phyloP scores from a whole-genome alignment of 2,797 vertebrate species.

The Esox masquinongy region DNA sequence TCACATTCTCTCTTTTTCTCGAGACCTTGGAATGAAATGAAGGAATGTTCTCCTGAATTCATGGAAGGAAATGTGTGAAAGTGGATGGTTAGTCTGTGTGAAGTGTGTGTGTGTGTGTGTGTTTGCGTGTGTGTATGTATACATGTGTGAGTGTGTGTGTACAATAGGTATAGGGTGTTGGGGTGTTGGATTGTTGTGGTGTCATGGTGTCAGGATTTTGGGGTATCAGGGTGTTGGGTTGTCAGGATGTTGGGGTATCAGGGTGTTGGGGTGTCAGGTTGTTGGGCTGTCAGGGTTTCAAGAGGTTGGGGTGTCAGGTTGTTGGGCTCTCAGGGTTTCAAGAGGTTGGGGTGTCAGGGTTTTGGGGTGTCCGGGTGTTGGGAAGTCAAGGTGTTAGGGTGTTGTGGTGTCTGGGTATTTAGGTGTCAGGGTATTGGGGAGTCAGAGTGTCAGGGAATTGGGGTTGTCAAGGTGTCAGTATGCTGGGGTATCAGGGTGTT shows the following conservation, averaged over 20 bases:
- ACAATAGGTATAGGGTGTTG: not conserved
- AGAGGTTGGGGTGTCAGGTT: too few species aligned
- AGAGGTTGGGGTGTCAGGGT: too few species aligned
- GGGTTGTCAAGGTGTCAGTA: not conserved
- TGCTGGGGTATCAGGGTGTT: not conserved
- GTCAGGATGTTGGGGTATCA: slow-evolving; percentile 22
- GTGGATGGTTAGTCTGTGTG: slow-evolving; percentile 33
- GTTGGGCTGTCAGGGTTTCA: not conserved
- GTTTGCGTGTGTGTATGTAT: not conserved
- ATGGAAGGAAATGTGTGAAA: slow-evolving; percentile 57
- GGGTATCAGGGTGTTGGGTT: slow-evolving; percentile 27
- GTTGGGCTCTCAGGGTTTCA: too few species aligned
- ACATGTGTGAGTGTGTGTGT: not conserved
- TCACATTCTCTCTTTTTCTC: slow-evolving; percentile 42
- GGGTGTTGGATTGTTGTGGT: not conserved
- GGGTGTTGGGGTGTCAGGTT: slow-evolving; percentile 35
- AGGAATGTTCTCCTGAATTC: slow-evolving; percentile 66
- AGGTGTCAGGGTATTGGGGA: not conserved
- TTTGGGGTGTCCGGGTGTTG: too few species aligned
- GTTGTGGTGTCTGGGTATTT: slow-evolving; percentile 30
- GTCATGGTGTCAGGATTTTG: not conserved
- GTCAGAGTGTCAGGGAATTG: not conserved
- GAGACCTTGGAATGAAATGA: slow-evolving; percentile 69
- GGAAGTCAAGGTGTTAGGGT: slow-evolving; percentile 34
- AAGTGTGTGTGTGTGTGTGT: not conserved